Evolutionary conservation across 2,797 vertebrate species (phyloP).

Genomic region (Microchirus variegatus): DNA sequence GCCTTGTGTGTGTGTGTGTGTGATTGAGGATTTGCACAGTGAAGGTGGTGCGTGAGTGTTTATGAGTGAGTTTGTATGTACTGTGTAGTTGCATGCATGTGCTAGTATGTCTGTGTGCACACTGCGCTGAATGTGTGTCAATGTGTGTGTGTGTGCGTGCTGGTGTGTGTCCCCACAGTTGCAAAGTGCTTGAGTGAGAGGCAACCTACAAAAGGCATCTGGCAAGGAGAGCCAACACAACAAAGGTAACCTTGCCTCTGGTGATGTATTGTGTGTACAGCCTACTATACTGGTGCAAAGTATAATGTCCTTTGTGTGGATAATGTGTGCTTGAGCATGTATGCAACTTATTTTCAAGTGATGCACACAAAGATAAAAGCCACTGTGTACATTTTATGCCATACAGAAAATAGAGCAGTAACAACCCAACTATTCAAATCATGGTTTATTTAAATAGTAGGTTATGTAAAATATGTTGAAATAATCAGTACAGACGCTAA

Average conservation of each 20-base stretch:
- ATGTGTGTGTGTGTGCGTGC: not conserved
- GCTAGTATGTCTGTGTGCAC: slow-evolving; percentile 22
- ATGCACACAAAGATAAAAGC: slow-evolving; percentile 15
- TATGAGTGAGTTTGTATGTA: slow-evolving; percentile 31
- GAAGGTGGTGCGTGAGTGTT: slow-evolving; percentile 44
- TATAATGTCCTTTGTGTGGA: slow-evolving; percentile 26
- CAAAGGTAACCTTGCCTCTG: slow-evolving; percentile 83
- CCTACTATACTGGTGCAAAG: slow-evolving; percentile 31
- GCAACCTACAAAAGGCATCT: slow-evolving; percentile 77
- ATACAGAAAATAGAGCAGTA: too few species aligned
- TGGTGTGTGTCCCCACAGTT: slow-evolving; percentile 40
- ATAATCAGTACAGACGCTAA: too few species aligned
- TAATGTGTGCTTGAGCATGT: slow-evolving; percentile 16
- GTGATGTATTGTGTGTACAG: slow-evolving; percentile 62
- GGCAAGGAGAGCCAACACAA: slow-evolving; percentile 80
- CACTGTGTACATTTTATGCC: too few species aligned
- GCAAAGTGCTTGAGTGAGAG: slow-evolving; percentile 67
- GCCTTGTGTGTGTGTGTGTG: slow-evolving; percentile 5
- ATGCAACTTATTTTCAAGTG: slow-evolving; percentile 23
- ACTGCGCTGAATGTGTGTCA: not conserved
- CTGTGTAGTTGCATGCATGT: slow-evolving; percentile 28
- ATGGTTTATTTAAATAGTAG: too few species aligned
- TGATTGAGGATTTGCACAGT: slow-evolving; percentile 48
- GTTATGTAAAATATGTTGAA: too few species aligned
- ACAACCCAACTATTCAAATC: too few species aligned